phyloP scores from a whole-genome alignment of 2,113 vertebrate species.

The Chascanopsetta lugubris region DNA sequence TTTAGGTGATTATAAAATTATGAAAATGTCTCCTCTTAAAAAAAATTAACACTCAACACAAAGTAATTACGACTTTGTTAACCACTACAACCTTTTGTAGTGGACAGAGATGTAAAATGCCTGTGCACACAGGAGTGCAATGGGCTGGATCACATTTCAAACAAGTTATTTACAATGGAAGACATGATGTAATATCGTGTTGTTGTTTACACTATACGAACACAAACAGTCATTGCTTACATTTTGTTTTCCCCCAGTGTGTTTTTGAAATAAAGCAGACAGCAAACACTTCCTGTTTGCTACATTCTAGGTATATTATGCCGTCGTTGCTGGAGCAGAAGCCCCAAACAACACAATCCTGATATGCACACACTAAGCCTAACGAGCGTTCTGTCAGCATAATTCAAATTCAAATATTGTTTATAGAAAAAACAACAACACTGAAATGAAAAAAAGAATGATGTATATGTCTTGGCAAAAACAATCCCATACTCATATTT shows the following conservation, averaged over 20 bases:
- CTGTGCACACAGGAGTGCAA: slow-evolving; percentile 40
- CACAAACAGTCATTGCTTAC: slow-evolving; percentile 67
- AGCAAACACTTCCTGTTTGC: slow-evolving; percentile 70
- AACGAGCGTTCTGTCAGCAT: slow-evolving; percentile 21
- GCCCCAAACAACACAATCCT: slow-evolving; percentile 16
- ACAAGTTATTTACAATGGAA: slow-evolving; percentile 54
- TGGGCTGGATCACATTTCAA: slow-evolving; percentile 58
- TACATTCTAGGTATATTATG: slow-evolving; percentile 40
- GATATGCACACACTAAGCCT: background rate
- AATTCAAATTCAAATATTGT: slow-evolving; percentile 6
- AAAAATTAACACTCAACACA: slow-evolving; percentile 9
- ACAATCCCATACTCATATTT: too few relatives aligned
- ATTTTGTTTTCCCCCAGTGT: slow-evolving; percentile 57
- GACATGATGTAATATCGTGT: slow-evolving; percentile 45
- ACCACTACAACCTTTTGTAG: slow-evolving; percentile 29
- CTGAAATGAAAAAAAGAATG: too few relatives aligned
- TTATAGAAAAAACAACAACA: background rate
- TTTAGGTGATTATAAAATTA: too few relatives aligned
- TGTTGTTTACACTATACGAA: slow-evolving; percentile 67
- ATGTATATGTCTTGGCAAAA: too few relatives aligned
- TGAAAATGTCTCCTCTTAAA: slow-evolving; percentile 26
- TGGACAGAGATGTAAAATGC: slow-evolving; percentile 35
- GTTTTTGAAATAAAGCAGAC: slow-evolving; percentile 60
- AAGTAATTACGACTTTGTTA: slow-evolving; percentile 14
- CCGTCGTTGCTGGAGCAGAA: slow-evolving; percentile 30